Evolutionary conservation across 2,888 invertebrate species (phyloP), one percentile per base, ranked within the genome.

Genomic region (Nebria brevicollis): DNA sequence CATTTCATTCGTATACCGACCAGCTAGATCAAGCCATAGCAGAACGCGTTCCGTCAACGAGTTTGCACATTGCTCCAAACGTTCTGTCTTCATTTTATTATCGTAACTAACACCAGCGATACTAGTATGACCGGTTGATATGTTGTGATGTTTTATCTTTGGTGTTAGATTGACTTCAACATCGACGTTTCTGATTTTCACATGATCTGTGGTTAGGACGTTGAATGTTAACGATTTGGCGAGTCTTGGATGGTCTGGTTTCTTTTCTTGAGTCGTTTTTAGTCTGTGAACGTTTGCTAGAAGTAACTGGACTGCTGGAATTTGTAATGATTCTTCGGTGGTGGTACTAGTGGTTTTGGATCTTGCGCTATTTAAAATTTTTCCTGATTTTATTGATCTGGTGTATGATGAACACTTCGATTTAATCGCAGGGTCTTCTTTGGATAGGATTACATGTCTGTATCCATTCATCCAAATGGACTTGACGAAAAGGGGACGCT

Each of bases 11-110:
- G 75, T 42, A 74, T 70, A 76, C n/a, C 76, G 26, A 8, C 81
- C 94, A 0, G 95, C 95, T 80, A 95, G 89, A 86, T 95, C 95
- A 83, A 96, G 86, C 96, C 96, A 96, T 85, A 95, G 94, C 3
- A 95, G 88, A 0, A 96, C 96, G 78, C 95, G 90, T 82, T 95
- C 95, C 0, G 95, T 92, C 75, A 93, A 86, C 42, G 90, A 87
- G 86, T 90, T 89, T 11, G 25, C 34, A 66, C 65, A 70, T 20
- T 75, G 72, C 43, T 82, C 78, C 4, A 77, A 20, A 68, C 42
- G n/a, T 15, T 82, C 66, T 10, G 13, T 68, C 42, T 77, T 74
- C 68, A 75, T 34, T 77, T 81, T 81, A 15, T 15, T 41, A 8
- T 68, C 75, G 20, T 54, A 70, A 11, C 68, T 74, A 54, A 54